Conservation (phyloP, 2,888 invertebrate species). For the Fragum fragum region DNA sequence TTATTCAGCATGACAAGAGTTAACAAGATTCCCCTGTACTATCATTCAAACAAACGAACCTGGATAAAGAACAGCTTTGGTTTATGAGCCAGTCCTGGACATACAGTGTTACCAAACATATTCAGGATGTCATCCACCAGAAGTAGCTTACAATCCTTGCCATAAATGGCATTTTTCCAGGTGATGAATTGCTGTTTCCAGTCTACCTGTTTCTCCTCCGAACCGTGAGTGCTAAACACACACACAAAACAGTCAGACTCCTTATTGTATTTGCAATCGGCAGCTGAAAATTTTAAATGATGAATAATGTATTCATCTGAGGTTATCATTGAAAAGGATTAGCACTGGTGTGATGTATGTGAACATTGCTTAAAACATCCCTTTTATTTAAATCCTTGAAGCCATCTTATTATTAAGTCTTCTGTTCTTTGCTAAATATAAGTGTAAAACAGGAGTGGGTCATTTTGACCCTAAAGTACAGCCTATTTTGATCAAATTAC, state of each 20-base stretch:
- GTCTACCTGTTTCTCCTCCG: background rate
- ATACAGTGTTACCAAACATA: conserved; percentile 20
- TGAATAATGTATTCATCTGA: no score
- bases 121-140: conserved; percentile 17
- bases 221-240: conserved; percentile 34
- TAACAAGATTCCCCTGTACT: no score
- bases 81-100: conserved; percentile 10
- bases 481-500: no score
- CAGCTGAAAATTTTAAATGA: conserved; percentile 9
- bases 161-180: conserved; percentile 20
- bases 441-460: no score
- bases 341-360: no score
- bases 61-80: conserved; percentile 40
- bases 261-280: conserved; percentile 19
- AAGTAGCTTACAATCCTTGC: background rate
- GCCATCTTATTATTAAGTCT: no score
- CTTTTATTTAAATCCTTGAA: no score
- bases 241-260: conserved; percentile 25
- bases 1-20: no score
- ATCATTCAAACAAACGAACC: conserved; percentile 13
- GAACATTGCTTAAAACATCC: no score
- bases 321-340: no score
- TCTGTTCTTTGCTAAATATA: no score
- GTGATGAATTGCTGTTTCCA: background rate
- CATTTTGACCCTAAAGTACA: no score